Conservation (phyloP, 1,140 invertebrate genomes). For the Phortica variegata region DNA sequence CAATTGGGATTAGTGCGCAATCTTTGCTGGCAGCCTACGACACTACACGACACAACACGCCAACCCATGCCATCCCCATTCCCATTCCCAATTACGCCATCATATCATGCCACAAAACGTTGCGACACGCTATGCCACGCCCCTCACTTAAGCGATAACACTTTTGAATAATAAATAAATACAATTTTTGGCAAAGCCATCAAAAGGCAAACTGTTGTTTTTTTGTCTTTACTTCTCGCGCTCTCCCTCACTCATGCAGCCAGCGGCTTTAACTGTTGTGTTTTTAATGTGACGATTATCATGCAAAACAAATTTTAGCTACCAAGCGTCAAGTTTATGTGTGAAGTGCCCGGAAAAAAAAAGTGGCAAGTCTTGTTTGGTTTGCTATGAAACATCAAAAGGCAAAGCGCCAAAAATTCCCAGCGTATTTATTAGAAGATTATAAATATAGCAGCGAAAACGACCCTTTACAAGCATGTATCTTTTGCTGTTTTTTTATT, state of each 20-base stretch:
- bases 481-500: background rate
- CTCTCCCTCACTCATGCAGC: no score
- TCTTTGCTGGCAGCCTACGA: conserved; percentile 22
- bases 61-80: conserved; percentile 18
- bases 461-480: conserved; percentile 31
- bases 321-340: no score
- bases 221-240: no score
- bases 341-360: no score
- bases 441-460: conserved; percentile 25
- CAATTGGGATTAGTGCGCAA: conserved; percentile 33
- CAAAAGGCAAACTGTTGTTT: no score
- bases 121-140: conserved; percentile 6
- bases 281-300: no score
- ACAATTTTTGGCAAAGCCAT: conserved; percentile 15
- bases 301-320: no score
- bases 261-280: no score
- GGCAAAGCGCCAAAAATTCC: conserved; percentile 18
- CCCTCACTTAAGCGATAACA: conserved; percentile 39
- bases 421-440: conserved; percentile 24
- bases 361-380: no score
- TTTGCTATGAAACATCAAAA: conserved; percentile 16
- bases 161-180: conserved; percentile 54
- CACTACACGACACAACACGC: no score
- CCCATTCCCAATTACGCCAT: conserved; percentile 9
- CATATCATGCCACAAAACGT: conserved; percentile 11